A percentile compares a stretch with the other conserved stretches of the same genome.
Conservation (phyloP, 2,888 invertebrate species). For the Rhabditoides inermis region DNA sequence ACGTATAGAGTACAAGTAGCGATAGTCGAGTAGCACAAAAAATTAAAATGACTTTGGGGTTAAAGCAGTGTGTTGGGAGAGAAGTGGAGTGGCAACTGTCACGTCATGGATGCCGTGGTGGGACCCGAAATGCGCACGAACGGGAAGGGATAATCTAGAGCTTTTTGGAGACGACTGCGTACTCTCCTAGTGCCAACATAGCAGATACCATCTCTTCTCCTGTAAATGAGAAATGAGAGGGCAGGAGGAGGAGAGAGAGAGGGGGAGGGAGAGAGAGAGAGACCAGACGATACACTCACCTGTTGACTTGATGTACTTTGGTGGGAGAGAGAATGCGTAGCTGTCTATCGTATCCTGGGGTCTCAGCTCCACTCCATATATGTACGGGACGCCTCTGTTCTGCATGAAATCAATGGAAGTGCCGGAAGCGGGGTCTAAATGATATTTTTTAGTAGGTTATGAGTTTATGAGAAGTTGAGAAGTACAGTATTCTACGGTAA, state of each 20-base stretch:
- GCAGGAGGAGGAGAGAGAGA: neutral
- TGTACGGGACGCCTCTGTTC: conserved; percentile 43
- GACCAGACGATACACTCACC: conserved; percentile 13
- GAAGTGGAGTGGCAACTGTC: no score
- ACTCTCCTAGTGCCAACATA: conserved; percentile 27
- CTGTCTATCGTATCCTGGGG: conserved; percentile 32
- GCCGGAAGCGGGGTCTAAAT: conserved; percentile 48
- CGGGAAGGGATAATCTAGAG: no score
- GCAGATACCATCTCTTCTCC: conserved; percentile 40
- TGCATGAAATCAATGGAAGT: conserved; percentile 50
- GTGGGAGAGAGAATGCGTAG: conserved; percentile 39
- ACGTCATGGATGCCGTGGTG: no score
- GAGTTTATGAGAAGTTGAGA: neutral
- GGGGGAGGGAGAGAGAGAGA: neutral
- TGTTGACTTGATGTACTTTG: conserved; percentile 35
- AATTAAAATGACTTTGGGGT: no score
- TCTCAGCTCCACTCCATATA: conserved; percentile 43
- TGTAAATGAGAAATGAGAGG: conserved; percentile 8
- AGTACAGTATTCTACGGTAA: neutral
- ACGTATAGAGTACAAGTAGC: no score
- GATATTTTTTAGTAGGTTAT: neutral
- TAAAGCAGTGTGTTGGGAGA: no score
- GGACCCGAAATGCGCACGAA: no score
- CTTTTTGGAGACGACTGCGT: conserved; percentile 22
- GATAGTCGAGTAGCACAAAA: no score